A percentile compares a stretch with the other conserved stretches of the same genome.
phyloP scores from a whole-genome alignment of 2,888 invertebrate species.

The Luffia ferchaultella region DNA sequence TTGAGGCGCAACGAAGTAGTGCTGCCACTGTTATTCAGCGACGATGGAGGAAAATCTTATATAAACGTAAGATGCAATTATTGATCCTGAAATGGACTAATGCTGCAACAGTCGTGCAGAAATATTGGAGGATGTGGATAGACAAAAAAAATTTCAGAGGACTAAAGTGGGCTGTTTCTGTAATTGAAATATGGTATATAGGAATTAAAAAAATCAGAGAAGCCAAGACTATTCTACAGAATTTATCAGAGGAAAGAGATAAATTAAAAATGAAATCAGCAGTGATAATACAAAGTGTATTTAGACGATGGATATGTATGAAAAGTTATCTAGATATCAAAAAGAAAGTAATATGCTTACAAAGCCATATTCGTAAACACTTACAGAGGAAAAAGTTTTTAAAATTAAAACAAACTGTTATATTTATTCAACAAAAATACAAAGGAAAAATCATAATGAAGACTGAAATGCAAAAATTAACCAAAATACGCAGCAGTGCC shows the following conservation, averaged over 20 bases:
- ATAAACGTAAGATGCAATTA: slow-evolving; percentile 38
- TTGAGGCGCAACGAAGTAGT: slow-evolving; percentile 23
- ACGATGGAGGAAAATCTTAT: slow-evolving; percentile 58
- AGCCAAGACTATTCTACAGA: slow-evolving; percentile 28
- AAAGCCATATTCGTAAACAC: slow-evolving; percentile 20
- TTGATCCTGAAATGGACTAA: slow-evolving; percentile 36
- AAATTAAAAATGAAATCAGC: slow-evolving; percentile 28
- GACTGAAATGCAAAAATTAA: slow-evolving; percentile 7
- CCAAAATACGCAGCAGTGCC: slow-evolving; percentile 1
- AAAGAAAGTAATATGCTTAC: slow-evolving; percentile 43
- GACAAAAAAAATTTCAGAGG: slow-evolving; percentile 25
- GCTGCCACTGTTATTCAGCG: slow-evolving; percentile 69
- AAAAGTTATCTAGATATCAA: slow-evolving; percentile 31
- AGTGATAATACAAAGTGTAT: slow-evolving; percentile 47
- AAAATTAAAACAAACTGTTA: slow-evolving; percentile 15
- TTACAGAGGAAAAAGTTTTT: slow-evolving; percentile 1
- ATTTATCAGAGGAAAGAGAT: slow-evolving; percentile 26
- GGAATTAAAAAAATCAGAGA: slow-evolving; percentile 30
- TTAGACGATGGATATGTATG: slow-evolving; percentile 44
- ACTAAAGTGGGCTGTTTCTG: slow-evolving; percentile 40
- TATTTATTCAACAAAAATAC: slow-evolving; percentile 21
- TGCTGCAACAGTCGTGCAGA: slow-evolving; percentile 41
- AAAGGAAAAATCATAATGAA: slow-evolving; percentile 13
- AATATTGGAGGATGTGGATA: slow-evolving; percentile 44
- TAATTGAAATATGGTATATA: slow-evolving; percentile 60